Evolutionary conservation across 1,140 invertebrate genomes (phyloP).

Genomic region (Drosophila carrolli): DNA sequence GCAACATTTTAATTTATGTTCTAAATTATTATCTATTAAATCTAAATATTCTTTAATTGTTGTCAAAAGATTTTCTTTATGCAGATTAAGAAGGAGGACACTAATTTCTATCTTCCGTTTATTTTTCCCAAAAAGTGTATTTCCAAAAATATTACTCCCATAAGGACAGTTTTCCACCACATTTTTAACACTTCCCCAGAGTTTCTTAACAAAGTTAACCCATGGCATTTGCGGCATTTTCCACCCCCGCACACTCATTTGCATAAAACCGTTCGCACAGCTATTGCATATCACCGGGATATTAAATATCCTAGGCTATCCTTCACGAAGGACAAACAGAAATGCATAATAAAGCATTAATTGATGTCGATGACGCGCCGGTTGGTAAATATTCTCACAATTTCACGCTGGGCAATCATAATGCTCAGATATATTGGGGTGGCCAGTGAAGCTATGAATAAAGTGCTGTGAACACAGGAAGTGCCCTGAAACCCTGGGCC

Average conservation of each 20-base stretch:
- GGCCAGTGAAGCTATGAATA: slow-evolving; percentile 74
- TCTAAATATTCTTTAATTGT: background rate
- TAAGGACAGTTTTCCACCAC: slow-evolving; percentile 19
- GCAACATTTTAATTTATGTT: too few species aligned
- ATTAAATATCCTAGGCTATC: slow-evolving; percentile 73
- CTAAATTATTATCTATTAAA: background rate
- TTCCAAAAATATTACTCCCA: background rate
- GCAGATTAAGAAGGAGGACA: too few species aligned
- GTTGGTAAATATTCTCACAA: slow-evolving; percentile 68
- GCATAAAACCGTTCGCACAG: slow-evolving; percentile 75
- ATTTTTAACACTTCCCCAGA: slow-evolving; percentile 18
- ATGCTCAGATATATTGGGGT: slow-evolving; percentile 47
- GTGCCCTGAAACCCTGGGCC: slow-evolving; percentile 51
- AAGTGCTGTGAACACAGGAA: slow-evolving; percentile 46
- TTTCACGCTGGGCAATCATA: slow-evolving; percentile 79
- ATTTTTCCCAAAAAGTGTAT: slow-evolving; percentile 8
- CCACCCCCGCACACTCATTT: slow-evolving; percentile 40
- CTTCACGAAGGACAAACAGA: slow-evolving; percentile 31
- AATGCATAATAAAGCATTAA: slow-evolving; percentile 70
- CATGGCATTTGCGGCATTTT: background rate
- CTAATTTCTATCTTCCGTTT: background rate
- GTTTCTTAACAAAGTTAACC: background rate
- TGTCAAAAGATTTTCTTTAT: background rate
- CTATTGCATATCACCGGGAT: slow-evolving; percentile 64
- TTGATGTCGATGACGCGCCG: slow-evolving; percentile 49